Evolutionary conservation across 2,797 vertebrate genomes (phyloP).

Genomic region (Silurus lanzhouensis): DNA sequence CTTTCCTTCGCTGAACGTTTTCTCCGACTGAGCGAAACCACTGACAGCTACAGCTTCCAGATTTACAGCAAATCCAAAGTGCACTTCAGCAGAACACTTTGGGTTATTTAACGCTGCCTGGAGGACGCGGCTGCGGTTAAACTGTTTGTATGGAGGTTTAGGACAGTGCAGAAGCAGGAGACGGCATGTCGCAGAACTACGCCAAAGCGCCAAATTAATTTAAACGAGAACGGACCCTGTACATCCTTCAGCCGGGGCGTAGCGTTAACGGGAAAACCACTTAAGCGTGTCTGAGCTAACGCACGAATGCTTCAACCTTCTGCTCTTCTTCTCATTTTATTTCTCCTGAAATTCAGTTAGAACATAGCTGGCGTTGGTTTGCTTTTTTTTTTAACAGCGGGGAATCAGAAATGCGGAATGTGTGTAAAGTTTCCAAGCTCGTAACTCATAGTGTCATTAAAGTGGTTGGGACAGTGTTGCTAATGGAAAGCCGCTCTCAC

Average conservation of each 20-base stretch:
- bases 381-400: no score
- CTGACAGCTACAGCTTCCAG: background rate
- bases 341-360: background rate
- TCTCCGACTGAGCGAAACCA: background rate
- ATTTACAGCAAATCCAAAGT: background rate
- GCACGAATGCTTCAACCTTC: background rate
- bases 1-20: background rate
- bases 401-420: background rate
- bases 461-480: background rate
- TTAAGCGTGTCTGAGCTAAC: background rate
- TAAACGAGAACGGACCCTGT: background rate
- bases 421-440: background rate
- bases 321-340: background rate
- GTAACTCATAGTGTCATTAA: background rate
- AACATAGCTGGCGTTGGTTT: background rate
- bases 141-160: background rate
- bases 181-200: background rate
- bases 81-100: background rate
- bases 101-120: slow-evolving; percentile 9
- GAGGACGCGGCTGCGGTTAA: background rate
- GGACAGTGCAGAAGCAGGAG: background rate
- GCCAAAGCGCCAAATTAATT: background rate
- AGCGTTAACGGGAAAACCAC: background rate
- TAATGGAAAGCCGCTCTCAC: background rate
- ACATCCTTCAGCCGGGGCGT: background rate